These are phyloP conservation scores for Ericerus pela DNA, from an alignment of 1,140 invertebrate species.

Conservation along the genomic window DNA sequence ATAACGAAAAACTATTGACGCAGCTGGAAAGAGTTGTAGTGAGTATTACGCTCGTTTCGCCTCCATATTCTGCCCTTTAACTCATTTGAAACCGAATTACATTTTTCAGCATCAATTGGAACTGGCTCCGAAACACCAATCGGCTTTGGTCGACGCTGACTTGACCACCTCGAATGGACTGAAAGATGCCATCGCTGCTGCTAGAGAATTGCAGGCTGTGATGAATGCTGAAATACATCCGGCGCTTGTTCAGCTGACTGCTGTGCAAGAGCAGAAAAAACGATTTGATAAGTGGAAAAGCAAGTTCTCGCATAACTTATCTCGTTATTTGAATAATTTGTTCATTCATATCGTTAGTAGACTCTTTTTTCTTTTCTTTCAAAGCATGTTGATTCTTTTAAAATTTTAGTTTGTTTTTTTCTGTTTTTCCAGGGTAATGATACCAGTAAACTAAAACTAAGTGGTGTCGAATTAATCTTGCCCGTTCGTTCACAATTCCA, in stretches of 20 bases:
- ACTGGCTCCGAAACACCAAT: constrained; percentile 50
- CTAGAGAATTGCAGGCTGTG: constrained; percentile 59
- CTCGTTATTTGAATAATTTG: constrained; percentile 77
- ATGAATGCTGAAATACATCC: constrained; percentile 53
- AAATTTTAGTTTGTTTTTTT: constrained; percentile 22
- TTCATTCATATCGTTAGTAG: constrained; percentile 69
- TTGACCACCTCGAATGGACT: constrained; percentile 52
- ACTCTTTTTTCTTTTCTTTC: background rate
- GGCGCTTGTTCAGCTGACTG: constrained; percentile 49
- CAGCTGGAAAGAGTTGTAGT: constrained; percentile 70
- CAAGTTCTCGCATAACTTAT: constrained; percentile 69
- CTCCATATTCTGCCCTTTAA: background rate
- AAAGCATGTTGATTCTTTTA: background rate
- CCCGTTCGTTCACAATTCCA: constrained; percentile 65
- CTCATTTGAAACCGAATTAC: background rate
- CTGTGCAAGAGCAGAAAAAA: constrained; percentile 76
- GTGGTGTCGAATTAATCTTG: constrained; percentile 38
- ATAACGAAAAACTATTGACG: constrained; percentile 60
- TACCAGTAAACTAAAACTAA: constrained; percentile 39
- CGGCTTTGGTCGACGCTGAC: constrained; percentile 56
- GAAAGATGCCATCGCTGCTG: constrained; percentile 59
- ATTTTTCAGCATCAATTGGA: constrained; percentile 49
- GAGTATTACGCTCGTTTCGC: too few relatives aligned
- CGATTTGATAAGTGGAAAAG: constrained; percentile 66
- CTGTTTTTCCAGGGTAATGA: constrained; percentile 45